Conservation (phyloP, 2,888 invertebrate genomes). For the Dynastes tityus region DNA sequence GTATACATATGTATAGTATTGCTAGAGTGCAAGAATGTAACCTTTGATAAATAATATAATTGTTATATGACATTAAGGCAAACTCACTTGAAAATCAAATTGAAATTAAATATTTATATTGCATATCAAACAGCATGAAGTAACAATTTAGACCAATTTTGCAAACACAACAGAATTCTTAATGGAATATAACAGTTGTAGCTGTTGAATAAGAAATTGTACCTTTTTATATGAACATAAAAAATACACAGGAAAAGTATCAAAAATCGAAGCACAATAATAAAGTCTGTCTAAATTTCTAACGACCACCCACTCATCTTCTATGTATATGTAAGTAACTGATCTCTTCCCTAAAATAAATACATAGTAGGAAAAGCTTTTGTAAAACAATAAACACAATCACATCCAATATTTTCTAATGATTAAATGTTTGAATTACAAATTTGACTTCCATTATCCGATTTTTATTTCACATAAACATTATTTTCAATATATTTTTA, state of each 20-base stretch:
- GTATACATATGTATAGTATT: background rate
- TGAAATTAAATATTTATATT: constrained; percentile 14
- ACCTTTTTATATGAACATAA: constrained; percentile 36
- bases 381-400: background rate
- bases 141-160: constrained; percentile 6
- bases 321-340: constrained; percentile 24
- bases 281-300: constrained; percentile 33
- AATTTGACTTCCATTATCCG: too few relatives aligned
- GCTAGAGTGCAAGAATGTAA: background rate
- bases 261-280: constrained; percentile 38
- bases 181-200: constrained; percentile 33
- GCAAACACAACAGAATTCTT: constrained; percentile 6
- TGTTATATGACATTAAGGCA: constrained; percentile 29
- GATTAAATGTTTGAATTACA: too few relatives aligned
- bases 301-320: constrained; percentile 18
- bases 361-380: constrained; percentile 25
- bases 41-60: constrained; percentile 5
- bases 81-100: constrained; percentile 16
- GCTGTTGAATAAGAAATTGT: constrained; percentile 22
- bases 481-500: background rate
- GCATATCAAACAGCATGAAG: constrained; percentile 23
- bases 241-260: constrained; percentile 21
- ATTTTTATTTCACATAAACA: too few relatives aligned
- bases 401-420: too few relatives aligned
- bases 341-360: constrained; percentile 35